Evolutionary conservation across 2,888 invertebrate species (phyloP), one percentile per base, ranked within the genome.

Genomic region (Apamea epomidion): DNA sequence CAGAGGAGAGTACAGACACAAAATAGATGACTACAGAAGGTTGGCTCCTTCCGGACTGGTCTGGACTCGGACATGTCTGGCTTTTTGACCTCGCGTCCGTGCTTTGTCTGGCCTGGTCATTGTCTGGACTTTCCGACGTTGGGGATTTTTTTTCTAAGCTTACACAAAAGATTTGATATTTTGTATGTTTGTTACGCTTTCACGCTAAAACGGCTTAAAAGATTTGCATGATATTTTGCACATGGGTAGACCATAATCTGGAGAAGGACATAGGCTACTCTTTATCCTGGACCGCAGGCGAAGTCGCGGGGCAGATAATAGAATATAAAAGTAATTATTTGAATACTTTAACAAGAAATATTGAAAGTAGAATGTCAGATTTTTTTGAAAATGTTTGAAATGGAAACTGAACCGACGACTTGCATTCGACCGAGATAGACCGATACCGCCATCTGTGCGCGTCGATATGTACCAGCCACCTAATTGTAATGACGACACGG

Each of bases 1-100:
- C 64, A 48, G 70, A 29, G 29, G 62, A 62, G 29, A 60, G 25
- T 70, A 69, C 75, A 42, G 65, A 89, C 32, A 48, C 21, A 48
- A 14, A 16, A 29, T 21, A 75, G 2, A 58, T 4, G 18, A 4
- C 10, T 8, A 10, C 76, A 75, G 76, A 62, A 62, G 32, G 1
- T 37, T 6, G 0, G 16, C 16, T 75, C 14, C 16, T 64, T 64
- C 64, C 64, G 1, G 18, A 64, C 64, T 32, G 32, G 32, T 18
- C 62, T 29, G 18, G 16, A 29, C 62, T 7, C 29, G 18, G 62
- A 62, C 0, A 18, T 8, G 32, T 64, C 62, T 18, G 18, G 29
- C 62, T 29, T 62, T 29, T 29, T 62, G 18, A 62, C 29, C 18
- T 25, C 29, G 1, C 29, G 29, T 29, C 18, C 18, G 29, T 2